A percentile compares a stretch with the other conserved stretches of the same genome.
phyloP scores from a whole-genome alignment of 2,113 vertebrate genomes.

The Galbula dea region DNA sequence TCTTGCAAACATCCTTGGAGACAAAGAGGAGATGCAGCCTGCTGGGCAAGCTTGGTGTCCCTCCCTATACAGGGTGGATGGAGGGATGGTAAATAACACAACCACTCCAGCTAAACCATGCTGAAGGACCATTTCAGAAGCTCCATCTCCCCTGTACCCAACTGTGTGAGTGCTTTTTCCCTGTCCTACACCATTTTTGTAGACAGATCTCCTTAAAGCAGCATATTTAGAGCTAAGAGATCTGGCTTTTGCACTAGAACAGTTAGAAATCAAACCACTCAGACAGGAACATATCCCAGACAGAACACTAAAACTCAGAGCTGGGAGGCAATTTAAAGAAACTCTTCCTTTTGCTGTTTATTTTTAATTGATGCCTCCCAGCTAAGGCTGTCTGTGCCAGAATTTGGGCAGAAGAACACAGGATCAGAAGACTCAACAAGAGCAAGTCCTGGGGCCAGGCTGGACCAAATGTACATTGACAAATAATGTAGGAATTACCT shows the following conservation, averaged over 20 bases:
- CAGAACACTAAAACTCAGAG: neutral
- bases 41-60: neutral
- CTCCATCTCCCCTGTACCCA: neutral
- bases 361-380: neutral
- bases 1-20: neutral
- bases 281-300: neutral
- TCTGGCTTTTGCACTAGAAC: neutral
- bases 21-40: neutral
- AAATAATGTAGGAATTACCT: neutral
- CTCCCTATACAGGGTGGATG: neutral
- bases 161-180: neutral
- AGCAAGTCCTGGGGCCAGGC: neutral
- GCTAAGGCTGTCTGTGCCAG: neutral
- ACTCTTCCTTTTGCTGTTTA: neutral
- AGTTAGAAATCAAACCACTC: neutral
- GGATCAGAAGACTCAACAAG: neutral
- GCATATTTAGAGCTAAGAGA: neutral
- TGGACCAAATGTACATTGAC: neutral
- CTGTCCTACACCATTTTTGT: neutral
- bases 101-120: rapidly evolving
- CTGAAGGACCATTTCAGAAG: neutral
- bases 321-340: neutral
- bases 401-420: neutral
- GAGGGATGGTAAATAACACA: neutral
- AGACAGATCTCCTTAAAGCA: neutral